Evolutionary conservation across 2,888 invertebrate species (phyloP), one percentile per base, ranked within the genome.

Genomic region (Quadroppia sp.): DNA sequence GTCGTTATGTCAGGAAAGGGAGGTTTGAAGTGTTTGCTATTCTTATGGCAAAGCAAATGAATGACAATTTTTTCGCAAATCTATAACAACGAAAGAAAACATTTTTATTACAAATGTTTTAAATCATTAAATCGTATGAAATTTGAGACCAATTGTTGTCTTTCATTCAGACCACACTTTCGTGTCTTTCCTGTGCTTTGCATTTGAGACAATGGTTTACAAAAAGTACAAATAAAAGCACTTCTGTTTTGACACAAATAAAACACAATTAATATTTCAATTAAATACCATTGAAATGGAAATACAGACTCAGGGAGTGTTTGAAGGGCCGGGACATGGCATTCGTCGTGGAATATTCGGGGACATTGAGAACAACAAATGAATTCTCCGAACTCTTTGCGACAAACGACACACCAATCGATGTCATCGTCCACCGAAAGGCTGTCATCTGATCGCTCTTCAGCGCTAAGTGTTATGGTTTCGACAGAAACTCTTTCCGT

Each of bases 301-400:
- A n/a, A n/a, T 7, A 64, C 64, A 36, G 13, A 64, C 64, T 64
- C 64, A 20, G 64, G 64, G 20, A 64, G n/a, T 36, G 1, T 64
- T 17, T 64, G 4, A 30, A 64, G 64, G n/a, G 6, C 64, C 32
- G 64, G 64, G 9, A 64, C 64, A 30, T 64, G 64, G 82, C 93
- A 94, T 82, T 90, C 89, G 71, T 88, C 83, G 82, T 94, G 93
- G 83, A 86, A 90, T 77, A 86, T 83, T 71, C 83, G 83, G 2
- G 83, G 81, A 83, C 91, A 91, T 23, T 83, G 82, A 71, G 86
- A 85, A 80, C 91, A 91, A 30, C 83, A 84, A 13, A 88, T 85
- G 69, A 90, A 84, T 73, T 86, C 85, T 1, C 90, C 90, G 20
- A 13, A 64, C 75, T 87, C 88, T 77, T 86, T 86, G 75, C 86